phyloP scores from a whole-genome alignment of 1,140 invertebrate species.

The Megalonaias nervosa region DNA sequence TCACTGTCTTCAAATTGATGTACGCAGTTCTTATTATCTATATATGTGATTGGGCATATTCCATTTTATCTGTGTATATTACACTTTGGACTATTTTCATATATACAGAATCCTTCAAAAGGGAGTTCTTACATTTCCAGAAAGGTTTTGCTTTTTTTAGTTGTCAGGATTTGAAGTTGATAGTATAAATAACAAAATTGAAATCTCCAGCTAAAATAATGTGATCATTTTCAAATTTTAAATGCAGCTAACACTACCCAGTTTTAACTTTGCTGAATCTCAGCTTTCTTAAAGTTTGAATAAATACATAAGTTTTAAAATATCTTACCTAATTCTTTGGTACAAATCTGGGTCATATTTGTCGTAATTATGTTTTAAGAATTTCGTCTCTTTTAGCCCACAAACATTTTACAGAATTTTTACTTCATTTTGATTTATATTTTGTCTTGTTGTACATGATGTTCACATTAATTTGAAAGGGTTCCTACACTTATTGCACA shows the following conservation, averaged over 20 bases:
- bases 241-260: background rate
- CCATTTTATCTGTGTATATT: background rate
- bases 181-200: constrained; percentile 9
- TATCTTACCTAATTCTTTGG: too few species aligned
- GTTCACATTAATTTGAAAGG: too few species aligned
- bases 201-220: constrained; percentile 22
- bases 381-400: too few species aligned
- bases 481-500: too few species aligned
- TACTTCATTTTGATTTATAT: too few species aligned
- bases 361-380: too few species aligned
- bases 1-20: constrained; percentile 10
- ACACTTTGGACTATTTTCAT: background rate
- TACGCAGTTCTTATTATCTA: background rate
- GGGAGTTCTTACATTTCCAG: constrained; percentile 18
- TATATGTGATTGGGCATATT: background rate
- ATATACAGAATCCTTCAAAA: constrained; percentile 4
- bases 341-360: too few species aligned
- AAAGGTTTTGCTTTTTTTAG: constrained; percentile 7
- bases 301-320: too few species aligned
- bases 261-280: too few species aligned
- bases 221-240: background rate
- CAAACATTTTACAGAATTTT: too few species aligned
- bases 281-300: too few species aligned
- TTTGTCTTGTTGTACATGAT: too few species aligned
- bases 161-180: constrained; percentile 2